Base-by-base conservation (phyloP, 2,113 vertebrate species). In the Muntiacus reevesi region DNA sequence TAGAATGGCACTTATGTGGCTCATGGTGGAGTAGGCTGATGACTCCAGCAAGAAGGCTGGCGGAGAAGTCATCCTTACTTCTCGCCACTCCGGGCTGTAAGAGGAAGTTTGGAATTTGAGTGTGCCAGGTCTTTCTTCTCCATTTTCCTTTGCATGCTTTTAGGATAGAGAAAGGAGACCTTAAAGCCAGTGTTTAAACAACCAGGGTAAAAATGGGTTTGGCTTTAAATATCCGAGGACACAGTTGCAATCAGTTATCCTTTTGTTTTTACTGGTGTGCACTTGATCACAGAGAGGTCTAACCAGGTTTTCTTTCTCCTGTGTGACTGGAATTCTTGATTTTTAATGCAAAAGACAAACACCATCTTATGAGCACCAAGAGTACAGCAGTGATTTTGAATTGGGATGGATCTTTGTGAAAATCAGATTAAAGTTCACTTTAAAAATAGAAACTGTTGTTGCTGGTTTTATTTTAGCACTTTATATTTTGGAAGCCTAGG, bases 381-480 rank as follows among this genome's bases (percentile, higher is more conserved):
- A 96, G 83, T 83, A 62, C 55, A 93, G 36, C 60, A 43, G 59
- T 89, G 86, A 87, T 94, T 95, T 94, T 57, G 67, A 96, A 91
- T 84, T 96, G 95, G 89, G 83, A 43, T 64, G 87, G 40, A 79
- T 97, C 23, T 71, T 97, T 89, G 88, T 87, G 79, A 97, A 97
- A 97, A 93, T 93, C 28, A 2, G 83, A 97, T 97, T 95, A 89
- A 97, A 97, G 94, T 93, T 98, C 87, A 96, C 83, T 87, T 71
- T 93, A 84, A 97, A 97, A 95, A 91, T 97, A 94, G 90, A 52
- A 92, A 55, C 64, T 95, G 79, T 84, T 95, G 60, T 86, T 87
- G 79, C 81, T 95, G 76, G 13, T 64, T 97, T 96, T 87, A 54
- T 84, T 96, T 97, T 94, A 91, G 87, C 86, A 89, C 83, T 96